These are phyloP conservation scores for Medauroidea extradentata DNA, from an alignment of 1,140 invertebrate genomes.

Conservation along the genomic window DNA sequence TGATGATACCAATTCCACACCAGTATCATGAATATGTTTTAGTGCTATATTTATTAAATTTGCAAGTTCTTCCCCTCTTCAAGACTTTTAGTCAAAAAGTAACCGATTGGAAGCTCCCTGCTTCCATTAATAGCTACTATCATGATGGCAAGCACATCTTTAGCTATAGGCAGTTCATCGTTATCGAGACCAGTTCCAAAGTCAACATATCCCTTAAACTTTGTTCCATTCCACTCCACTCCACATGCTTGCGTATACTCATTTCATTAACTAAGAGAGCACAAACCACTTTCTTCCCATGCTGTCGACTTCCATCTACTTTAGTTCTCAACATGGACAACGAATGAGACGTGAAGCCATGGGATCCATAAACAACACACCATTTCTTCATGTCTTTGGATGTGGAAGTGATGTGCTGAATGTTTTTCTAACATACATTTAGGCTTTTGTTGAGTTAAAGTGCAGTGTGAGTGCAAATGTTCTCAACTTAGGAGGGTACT, in stretches of 20 bases:
- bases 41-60: too few species aligned
- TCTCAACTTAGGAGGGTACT: too few species aligned
- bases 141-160: slow-evolving; percentile 37
- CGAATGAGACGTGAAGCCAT: slow-evolving; percentile 40
- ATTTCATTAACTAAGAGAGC: slow-evolving; percentile 41
- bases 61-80: too few species aligned
- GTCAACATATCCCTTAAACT: slow-evolving; percentile 33
- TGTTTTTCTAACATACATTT: too few species aligned
- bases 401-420: slow-evolving; percentile 40
- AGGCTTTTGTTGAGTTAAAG: too few species aligned
- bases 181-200: slow-evolving; percentile 26
- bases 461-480: too few species aligned
- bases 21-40: too few species aligned
- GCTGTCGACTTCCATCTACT: too few species aligned
- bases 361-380: slow-evolving; percentile 39
- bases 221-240: slow-evolving; percentile 32
- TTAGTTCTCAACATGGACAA: slow-evolving; percentile 34
- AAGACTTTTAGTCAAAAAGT: slow-evolving; percentile 5
- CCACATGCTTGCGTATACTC: slow-evolving; percentile 33
- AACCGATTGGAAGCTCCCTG: slow-evolving; percentile 27
- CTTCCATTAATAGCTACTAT: slow-evolving; percentile 30
- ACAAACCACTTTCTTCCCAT: slow-evolving; percentile 7
- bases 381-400: slow-evolving; percentile 35
- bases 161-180: slow-evolving; percentile 31
- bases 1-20: too few species aligned